These are phyloP conservation scores for Myoxocephalus aenaeus DNA, from an alignment of 2,797 vertebrate genomes.

Conservation along the genomic window DNA sequence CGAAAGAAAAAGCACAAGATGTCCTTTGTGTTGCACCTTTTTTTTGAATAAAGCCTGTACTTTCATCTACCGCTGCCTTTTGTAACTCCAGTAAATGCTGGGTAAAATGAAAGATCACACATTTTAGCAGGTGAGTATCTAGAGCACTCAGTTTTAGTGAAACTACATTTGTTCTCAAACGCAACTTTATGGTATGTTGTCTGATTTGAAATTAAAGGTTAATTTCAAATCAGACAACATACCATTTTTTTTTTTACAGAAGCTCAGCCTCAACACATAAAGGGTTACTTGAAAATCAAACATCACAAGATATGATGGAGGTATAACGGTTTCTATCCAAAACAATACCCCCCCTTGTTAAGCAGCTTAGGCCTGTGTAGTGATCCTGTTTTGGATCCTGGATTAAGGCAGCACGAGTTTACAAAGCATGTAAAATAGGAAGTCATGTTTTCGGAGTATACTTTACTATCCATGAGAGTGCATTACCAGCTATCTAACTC, in stretches of 20 bases:
- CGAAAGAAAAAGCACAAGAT: not conserved
- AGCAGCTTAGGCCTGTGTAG: conserved; percentile 52
- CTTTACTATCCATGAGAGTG: conserved; percentile 45
- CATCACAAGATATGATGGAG: conserved; percentile 32
- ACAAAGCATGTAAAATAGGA: conserved; percentile 44
- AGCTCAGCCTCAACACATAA: conserved; percentile 12
- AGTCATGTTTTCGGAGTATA: conserved; percentile 27
- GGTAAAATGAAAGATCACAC: not conserved
- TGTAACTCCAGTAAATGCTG: not conserved
- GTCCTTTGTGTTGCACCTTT: not conserved
- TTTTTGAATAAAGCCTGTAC: not conserved
- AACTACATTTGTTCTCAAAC: conserved; percentile 3
- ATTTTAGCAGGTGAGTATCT: conserved; percentile 17
- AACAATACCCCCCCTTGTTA: conserved; percentile 59
- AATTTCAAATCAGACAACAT: not conserved
- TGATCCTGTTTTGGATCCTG: conserved; percentile 31
- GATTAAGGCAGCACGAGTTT: conserved; percentile 41
- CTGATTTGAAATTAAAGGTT: too few species aligned
- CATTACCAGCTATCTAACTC: conserved; percentile 39
- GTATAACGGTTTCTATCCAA: conserved; percentile 64
- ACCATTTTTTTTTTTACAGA: conserved; percentile 6
- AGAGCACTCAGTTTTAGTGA: conserved; percentile 11
- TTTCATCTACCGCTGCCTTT: not conserved
- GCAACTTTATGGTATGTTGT: too few species aligned
- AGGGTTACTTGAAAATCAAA: conserved; percentile 29